Base-by-base conservation (phyloP, 2,797 vertebrate species). In the Lemur catta region DNA sequence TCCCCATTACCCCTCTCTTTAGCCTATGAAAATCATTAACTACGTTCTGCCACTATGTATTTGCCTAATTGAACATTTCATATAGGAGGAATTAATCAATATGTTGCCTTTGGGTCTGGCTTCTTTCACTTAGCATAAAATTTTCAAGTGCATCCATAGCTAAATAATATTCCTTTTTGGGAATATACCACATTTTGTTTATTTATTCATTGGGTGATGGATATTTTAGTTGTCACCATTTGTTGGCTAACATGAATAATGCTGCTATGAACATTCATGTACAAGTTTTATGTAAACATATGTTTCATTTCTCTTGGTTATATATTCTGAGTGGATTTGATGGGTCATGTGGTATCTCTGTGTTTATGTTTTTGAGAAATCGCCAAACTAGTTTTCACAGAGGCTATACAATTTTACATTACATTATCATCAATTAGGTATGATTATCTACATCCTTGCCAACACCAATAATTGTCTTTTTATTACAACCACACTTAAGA, bases 1-100 rank as follows among this genome's bases (percentile, higher is more conserved):
- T 26, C 13, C 28, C 13, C 8, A 12, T 24, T 30, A 3, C 0
- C 22, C 3, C 1, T 38, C 12, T 17, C 4, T 4, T 7, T 7
- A 41, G 12, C 0, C 13, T 6, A 20, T 52, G 17, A 18, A 57
- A 86, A 41, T 52, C 8, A 30, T n/a, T 72, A 7, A n/a, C 13
- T 57, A 4, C 0, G 46, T 48, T 93, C 28, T 57, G 2, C 67
- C 35, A 8, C 26, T 6, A 4, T 74, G n/a, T 35, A 7, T 33
- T 86, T 67, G 41, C 15, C 38, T 67, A 80, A 59, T 67, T 80
- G 30, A 59, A 75, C 9, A 59, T 43, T 67, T 92, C 10, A 41
- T n/a, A 41, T 14, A 81, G 52, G 38, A 7, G 57, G 22, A 85
- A 48, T 90, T 17, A 46, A 80, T 0, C 14, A 85, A 52, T 6